Evolutionary conservation across 2,888 invertebrate genomes (phyloP).

Genomic region (Diarsia dahlii): DNA sequence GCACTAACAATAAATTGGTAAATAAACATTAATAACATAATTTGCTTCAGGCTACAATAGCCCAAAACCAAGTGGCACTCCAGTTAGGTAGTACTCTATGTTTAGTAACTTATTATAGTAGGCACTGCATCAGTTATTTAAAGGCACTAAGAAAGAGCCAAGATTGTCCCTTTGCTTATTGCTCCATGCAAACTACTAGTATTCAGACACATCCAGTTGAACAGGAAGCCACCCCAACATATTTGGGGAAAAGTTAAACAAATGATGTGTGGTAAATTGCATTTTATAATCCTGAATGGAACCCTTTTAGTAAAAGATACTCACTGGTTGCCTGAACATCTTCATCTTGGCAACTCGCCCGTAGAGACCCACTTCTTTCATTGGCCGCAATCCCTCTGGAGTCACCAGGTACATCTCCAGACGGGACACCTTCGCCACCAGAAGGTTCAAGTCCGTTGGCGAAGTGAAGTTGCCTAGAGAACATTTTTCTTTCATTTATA

Average conservation of each 20-base stretch:
- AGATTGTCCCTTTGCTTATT: neutral
- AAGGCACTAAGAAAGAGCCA: neutral
- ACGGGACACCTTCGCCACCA: slow-evolving; percentile 98
- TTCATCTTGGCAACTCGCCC: slow-evolving; percentile 99
- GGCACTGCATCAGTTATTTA: neutral
- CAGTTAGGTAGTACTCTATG: no score
- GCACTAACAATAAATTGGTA: neutral
- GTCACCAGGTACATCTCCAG: slow-evolving; percentile 99
- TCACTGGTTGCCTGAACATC: slow-evolving; percentile 97
- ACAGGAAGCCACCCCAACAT: neutral
- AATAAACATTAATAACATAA: neutral
- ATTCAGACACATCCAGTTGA: neutral
- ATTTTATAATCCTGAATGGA: neutral
- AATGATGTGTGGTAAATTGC: neutral
- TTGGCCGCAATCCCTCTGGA: slow-evolving; percentile 97
- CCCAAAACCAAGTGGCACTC: no score
- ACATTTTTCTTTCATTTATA: neutral
- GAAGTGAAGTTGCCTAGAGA: slow-evolving; percentile 98
- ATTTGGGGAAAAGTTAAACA: neutral
- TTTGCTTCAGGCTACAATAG: no score
- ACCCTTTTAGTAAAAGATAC: slow-evolving; percentile 64
- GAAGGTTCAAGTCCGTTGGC: slow-evolving; percentile 97
- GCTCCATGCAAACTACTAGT: neutral
- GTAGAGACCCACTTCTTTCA: slow-evolving; percentile 98
- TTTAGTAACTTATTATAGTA: neutral